Base-by-base conservation (phyloP, 2,797 vertebrate species). In the Halcyon leucocephala region DNA sequence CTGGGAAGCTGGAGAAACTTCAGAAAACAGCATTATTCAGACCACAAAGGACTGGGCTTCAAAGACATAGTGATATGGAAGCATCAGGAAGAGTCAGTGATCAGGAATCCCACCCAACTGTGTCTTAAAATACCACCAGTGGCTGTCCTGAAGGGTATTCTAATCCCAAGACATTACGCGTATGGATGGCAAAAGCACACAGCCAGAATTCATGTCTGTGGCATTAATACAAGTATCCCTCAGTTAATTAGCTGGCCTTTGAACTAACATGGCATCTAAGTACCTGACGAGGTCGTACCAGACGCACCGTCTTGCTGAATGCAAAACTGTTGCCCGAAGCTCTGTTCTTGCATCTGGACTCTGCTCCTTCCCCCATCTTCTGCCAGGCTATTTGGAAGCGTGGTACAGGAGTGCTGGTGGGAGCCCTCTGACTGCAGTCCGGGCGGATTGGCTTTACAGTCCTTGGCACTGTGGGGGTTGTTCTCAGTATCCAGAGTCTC, bases 401-500 rank as follows among this genome's bases (percentile, higher is more conserved):
- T 86, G 87, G 28, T 37, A 33, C 21, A 94, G 86, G 97, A 95
- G 52, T 98, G 97, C 70, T 97, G 97, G 46, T 94, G 91, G 82
- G 94, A 97, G 70, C 88, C 89, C 72, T 95, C 96, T 26, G 95
- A 60, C 67, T 93, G 97, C 74, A 95, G 93, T 48, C 77, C 12
- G 9, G 92, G 29, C 42, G 90, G 96, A 60, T 70, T 61, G 82
- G 72, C 80, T 73, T 83, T 85, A 25, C 52, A 93, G 41, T 96
- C 95, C 92, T 92, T 97, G 87, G 80, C 73, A 73, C 90, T 93
- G 61, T 92, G 80, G 33, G 94, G 83, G 44, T 94, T 90, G 88
- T 95, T 95, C 49, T 97, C 96, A 8, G 90, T 89, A 49, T 74
- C 88, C 9, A 97, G 71, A 2, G 97, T 97, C 95, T 98, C 98